phyloP scores from a whole-genome alignment of 53 echinoderm and acorn worm species.

The Zoroaster sp. region DNA sequence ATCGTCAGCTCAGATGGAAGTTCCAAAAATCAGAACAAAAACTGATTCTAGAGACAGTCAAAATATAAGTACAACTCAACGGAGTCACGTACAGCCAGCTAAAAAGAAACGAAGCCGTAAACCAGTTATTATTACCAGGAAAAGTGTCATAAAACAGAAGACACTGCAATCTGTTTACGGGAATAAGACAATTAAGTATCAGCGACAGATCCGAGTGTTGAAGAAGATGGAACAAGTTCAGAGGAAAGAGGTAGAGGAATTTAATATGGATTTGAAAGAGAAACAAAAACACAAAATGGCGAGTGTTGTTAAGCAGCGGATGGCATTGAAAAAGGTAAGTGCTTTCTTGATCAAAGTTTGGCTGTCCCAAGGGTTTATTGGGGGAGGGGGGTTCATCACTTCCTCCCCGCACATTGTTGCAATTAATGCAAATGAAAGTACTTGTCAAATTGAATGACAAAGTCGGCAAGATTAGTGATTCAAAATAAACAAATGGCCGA shows the following conservation, averaged over 20 bases:
- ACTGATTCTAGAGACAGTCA: slow-evolving; percentile 2
- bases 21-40: neutral
- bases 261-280: slow-evolving; percentile 49
- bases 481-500: no score
- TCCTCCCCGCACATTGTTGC: no score
- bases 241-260: slow-evolving; percentile 63
- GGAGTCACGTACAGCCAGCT: neutral
- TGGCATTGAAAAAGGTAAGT: slow-evolving; percentile 66
- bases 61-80: neutral
- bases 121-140: slow-evolving; percentile 80
- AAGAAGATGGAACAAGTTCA: slow-evolving; percentile 84
- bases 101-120: slow-evolving; percentile 38
- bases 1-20: neutral
- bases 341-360: neutral
- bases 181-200: slow-evolving; percentile 73
- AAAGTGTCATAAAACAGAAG: slow-evolving; percentile 72
- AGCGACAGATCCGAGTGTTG: slow-evolving; percentile 77
- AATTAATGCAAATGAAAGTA: no score
- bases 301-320: slow-evolving; percentile 68
- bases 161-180: slow-evolving; percentile 77
- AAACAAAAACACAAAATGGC: slow-evolving; percentile 43
- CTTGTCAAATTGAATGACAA: no score
- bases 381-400: no score
- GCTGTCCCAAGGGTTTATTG: no score
- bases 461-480: no score